Percentiles rank a stretch among this genome's conserved stretches.
Conservation (phyloP, 2,888 invertebrate species). For the Celastrina argiolus region DNA sequence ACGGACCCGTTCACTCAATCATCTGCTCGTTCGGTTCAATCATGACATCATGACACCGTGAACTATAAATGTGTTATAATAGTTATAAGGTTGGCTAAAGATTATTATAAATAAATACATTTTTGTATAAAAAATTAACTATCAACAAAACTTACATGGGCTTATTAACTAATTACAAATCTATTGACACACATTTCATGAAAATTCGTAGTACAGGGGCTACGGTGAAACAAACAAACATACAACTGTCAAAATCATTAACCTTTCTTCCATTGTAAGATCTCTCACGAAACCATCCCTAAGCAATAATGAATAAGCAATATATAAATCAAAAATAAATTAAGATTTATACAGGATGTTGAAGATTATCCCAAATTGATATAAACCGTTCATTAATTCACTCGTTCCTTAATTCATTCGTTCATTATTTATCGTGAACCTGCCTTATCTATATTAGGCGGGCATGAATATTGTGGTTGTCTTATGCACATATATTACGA, state of each 20-base stretch:
- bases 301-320: background rate
- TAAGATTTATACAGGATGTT: background rate
- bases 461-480: background rate
- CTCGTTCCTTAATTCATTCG: conserved; percentile 31
- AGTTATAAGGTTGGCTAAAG: too few relatives aligned
- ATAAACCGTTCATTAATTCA: conserved; percentile 22
- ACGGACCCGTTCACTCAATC: background rate
- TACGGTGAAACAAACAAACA: too few relatives aligned
- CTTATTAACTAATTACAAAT: too few relatives aligned
- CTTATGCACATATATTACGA: background rate
- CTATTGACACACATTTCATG: too few relatives aligned
- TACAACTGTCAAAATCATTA: too few relatives aligned
- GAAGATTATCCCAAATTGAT: conserved; percentile 2
- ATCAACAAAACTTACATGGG: too few relatives aligned
- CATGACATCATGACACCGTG: too few relatives aligned
- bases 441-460: background rate
- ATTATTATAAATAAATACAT: too few relatives aligned
- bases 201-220: too few relatives aligned
- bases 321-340: conserved; percentile 22
- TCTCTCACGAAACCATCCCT: too few relatives aligned
- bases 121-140: too few relatives aligned
- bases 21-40: background rate
- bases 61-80: background rate
- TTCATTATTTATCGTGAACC: conserved; percentile 23
- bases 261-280: too few relatives aligned